phyloP scores from a whole-genome alignment of 2,113 vertebrate genomes.

The Psammodynastes pulverulentus region DNA sequence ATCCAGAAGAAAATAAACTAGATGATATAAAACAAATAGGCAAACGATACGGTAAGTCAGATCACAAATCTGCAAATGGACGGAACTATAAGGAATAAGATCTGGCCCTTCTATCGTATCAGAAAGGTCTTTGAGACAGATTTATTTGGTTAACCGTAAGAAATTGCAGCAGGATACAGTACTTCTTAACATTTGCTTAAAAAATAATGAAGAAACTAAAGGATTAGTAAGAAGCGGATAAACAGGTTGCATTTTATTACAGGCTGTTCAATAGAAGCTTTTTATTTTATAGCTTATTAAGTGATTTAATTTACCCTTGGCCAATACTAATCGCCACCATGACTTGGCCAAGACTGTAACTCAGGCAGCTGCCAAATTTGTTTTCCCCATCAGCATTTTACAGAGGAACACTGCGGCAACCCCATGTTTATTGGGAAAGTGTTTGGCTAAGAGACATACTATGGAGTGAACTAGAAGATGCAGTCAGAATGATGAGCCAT shows the following conservation, averaged over 20 bases:
- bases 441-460: too few relatives aligned
- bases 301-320: slow-evolving; percentile 40
- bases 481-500: neutral
- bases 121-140: neutral
- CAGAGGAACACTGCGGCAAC: neutral
- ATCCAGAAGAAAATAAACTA: neutral
- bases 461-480: neutral
- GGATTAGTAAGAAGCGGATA: neutral
- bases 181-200: neutral
- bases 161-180: fast-evolving
- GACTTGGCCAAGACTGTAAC: neutral
- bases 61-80: neutral
- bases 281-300: slow-evolving; percentile 27
- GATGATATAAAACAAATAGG: neutral
- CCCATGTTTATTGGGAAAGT: neutral
- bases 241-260: neutral
- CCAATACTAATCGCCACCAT: neutral
- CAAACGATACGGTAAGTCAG: neutral
- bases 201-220: neutral
- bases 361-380: fast-evolving
- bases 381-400: neutral
- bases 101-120: neutral
- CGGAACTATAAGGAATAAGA: neutral
- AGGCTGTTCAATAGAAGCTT: slow-evolving; percentile 23
- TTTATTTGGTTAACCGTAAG: fast-evolving